A percentile compares a stretch with the other conserved stretches of the same genome.
These are phyloP conservation scores for Varanus salvator DNA, from an alignment of 2,113 vertebrate species.

Conservation along the genomic window DNA sequence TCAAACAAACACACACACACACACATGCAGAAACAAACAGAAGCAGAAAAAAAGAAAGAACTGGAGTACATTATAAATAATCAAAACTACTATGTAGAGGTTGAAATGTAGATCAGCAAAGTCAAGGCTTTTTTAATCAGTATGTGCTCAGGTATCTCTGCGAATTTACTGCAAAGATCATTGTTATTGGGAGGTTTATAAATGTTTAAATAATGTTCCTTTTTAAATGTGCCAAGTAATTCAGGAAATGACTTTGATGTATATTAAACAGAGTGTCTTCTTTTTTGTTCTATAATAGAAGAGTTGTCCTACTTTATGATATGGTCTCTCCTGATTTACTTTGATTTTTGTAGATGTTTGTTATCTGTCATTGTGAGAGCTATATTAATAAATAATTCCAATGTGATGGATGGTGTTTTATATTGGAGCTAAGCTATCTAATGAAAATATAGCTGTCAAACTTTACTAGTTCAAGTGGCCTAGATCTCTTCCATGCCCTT, in stretches of 20 bases:
- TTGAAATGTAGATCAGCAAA: neutral
- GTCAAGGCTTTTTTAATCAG: neutral
- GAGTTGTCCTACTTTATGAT: neutral
- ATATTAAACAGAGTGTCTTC: constrained; percentile 1
- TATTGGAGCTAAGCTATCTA: constrained; percentile 2
- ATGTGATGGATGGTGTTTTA: neutral
- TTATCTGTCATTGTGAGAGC: neutral
- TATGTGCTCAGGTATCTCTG: neutral
- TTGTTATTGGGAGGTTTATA: rapidly evolving
- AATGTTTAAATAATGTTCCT: neutral
- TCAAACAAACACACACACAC: neutral
- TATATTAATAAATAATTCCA: neutral
- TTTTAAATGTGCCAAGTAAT: neutral
- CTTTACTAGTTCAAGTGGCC: neutral
- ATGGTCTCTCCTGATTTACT: constrained; percentile 13
- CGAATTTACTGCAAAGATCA: neutral
- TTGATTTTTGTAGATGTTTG: neutral
- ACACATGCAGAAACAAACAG: too few species aligned
- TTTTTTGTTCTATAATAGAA: constrained; percentile 25
- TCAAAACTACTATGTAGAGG: rapidly evolving
- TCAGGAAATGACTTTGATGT: neutral
- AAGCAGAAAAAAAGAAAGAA: neutral
- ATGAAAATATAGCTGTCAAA: neutral
- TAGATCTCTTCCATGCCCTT: neutral
- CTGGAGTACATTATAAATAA: neutral